Percentiles rank a stretch among this genome's conserved stretches.
Conservation (phyloP, 2,888 invertebrate species). For the Sipha maydis region DNA sequence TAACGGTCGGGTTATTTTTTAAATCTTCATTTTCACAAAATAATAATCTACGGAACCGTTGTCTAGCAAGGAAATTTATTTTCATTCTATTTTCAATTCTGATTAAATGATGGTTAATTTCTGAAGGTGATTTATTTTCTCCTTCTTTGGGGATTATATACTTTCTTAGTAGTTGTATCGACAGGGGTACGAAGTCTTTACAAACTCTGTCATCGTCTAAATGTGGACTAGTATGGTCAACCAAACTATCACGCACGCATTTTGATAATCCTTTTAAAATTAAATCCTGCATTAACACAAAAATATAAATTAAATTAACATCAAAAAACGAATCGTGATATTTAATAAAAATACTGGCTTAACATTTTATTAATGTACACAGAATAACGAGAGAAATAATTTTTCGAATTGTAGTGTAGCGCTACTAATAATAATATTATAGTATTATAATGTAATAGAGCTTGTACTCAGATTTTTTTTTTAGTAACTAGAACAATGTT, state of each 20-base stretch:
- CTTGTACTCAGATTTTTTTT: neutral
- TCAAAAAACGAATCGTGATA: too few species aligned
- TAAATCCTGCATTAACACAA: conserved; percentile 34
- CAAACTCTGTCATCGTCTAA: neutral
- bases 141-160: conserved; percentile 16
- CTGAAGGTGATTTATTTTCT: neutral
- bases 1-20: neutral
- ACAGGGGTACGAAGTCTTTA: conserved; percentile 27
- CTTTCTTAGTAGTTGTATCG: conserved; percentile 45
- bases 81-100: conserved; percentile 42
- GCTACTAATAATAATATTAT: neutral
- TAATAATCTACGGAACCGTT: conserved; percentile 45
- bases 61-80: conserved; percentile 31
- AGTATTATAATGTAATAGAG: neutral
- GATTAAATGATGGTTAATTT: conserved; percentile 25
- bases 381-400: too few species aligned
- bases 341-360: too few species aligned
- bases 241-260: conserved; percentile 16
- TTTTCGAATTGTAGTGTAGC: neutral
- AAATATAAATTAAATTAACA: too few species aligned
- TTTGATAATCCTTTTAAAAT: conserved; percentile 25
- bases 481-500: too few species aligned
- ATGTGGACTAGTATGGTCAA: neutral
- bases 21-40: neutral
- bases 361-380: too few species aligned